Evolutionary conservation across 2,113 vertebrate genomes (phyloP).

Genomic region (Panthera uncia): DNA sequence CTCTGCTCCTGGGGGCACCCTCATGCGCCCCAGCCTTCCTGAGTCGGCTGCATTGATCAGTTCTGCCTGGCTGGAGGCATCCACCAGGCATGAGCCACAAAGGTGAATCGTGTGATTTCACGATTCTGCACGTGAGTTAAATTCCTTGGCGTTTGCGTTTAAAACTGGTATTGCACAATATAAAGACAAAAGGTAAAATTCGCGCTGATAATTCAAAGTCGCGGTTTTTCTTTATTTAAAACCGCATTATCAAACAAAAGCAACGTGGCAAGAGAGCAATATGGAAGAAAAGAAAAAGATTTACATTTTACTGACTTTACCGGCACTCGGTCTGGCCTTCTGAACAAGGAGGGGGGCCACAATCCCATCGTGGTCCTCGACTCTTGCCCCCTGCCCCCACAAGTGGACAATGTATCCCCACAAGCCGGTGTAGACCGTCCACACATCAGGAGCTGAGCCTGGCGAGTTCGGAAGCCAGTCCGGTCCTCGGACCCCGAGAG

Average conservation of each 20-base stretch:
- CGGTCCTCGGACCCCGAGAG: background rate
- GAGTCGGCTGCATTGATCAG: background rate
- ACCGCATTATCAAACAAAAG: background rate
- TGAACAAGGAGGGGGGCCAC: too few relatives aligned
- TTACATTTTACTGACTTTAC: fast-evolving
- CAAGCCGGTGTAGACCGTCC: too few relatives aligned
- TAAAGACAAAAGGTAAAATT: background rate
- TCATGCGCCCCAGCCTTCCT: background rate
- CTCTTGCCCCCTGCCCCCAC: too few relatives aligned
- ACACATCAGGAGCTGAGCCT: background rate
- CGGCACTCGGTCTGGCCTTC: background rate
- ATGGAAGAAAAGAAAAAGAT: fast-evolving
- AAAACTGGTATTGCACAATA: fast-evolving
- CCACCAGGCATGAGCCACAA: background rate
- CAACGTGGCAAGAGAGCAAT: background rate
- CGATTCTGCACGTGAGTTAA: background rate
- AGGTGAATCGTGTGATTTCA: fast-evolving
- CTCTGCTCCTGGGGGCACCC: background rate
- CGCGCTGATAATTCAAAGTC: background rate
- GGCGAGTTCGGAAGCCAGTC: background rate
- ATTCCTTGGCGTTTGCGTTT: background rate
- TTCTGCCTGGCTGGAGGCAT: fast-evolving
- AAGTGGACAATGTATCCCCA: too few relatives aligned
- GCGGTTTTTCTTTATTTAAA: background rate
- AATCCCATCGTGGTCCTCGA: background rate